Base-by-base conservation (phyloP, 2,888 invertebrate genomes). In the Thysanoteuthis rhombus region DNA sequence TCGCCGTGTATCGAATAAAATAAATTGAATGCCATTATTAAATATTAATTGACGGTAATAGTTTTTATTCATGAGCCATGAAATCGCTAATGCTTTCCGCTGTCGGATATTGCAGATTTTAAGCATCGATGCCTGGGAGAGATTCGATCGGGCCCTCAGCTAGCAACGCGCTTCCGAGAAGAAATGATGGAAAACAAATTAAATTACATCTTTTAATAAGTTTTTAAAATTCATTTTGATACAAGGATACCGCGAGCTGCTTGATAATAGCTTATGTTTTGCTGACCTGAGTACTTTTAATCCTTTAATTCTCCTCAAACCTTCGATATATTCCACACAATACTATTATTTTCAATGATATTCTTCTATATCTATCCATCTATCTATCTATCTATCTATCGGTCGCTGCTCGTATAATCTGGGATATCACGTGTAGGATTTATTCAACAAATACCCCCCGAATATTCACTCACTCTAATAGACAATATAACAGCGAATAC, bases 11-110 rank as follows among this genome's bases (percentile, higher is more conserved):
- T 75, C n/a, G n/a, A n/a, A 75, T 75, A 75, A 75, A 75, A 75
- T 75, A 75, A 75, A 75, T 75, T n/a, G n/a, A 75, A 36, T 75
- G 75, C 75, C n/a, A 16, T 75, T 75, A 75, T 75, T 75, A 75
- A 75, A 75, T 75, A 75, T 75, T 75, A 75, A 75, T 75, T 75
- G 75, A 36, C 75, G 75, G 16, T 75, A 75, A n/a, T 75, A 75
- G 75, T 75, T 75, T 75, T 75, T 75, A 75, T 75, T 75, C 75
- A 75, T 75, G 75, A 75, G 75, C 75, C 75, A 75, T 75, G 75
- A 75, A 75, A 75, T 75, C n/a, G 75, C n/a, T 12, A n/a, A 36
- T 16, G 75, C 75, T 16, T 16, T 75, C 36, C 75, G 3, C 75
- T 16, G n/a, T n/a, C 75, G n/a, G 10, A n/a, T n/a, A n/a, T 10